A percentile compares a stretch with the other conserved stretches of the same genome.
Conservation (phyloP, 2,797 vertebrate species). For the Lycodopsis pacificus region DNA sequence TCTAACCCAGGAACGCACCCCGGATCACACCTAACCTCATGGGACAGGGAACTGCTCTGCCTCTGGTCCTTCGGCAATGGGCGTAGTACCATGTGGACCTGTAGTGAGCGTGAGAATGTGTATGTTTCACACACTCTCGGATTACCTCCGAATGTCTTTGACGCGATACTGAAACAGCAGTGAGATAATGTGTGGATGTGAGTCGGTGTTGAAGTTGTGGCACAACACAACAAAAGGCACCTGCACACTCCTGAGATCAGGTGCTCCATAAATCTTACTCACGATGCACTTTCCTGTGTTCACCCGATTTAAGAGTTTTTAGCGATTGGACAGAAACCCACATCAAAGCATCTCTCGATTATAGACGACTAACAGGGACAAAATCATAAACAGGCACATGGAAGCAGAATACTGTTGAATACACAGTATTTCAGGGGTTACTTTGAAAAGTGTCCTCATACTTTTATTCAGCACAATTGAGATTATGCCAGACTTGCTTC, state of each 20-base stretch:
- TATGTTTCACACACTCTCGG: constrained; percentile 57
- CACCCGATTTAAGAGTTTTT: constrained; percentile 45
- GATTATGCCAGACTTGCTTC: constrained; percentile 26
- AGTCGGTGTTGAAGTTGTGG: constrained; percentile 40
- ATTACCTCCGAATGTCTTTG: constrained; percentile 74
- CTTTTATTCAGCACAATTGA: constrained; percentile 45
- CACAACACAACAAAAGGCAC: constrained; percentile 51
- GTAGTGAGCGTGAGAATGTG: constrained; percentile 64
- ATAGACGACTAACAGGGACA: constrained; percentile 11
- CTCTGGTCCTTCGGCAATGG: constrained; percentile 47
- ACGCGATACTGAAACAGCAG: constrained; percentile 46
- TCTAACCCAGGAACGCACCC: constrained; percentile 83
- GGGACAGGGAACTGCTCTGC: constrained; percentile 48
- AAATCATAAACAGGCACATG: constrained; percentile 18
- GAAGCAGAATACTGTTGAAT: constrained; percentile 19
- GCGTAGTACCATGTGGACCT: constrained; percentile 59
- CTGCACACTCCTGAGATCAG: constrained; percentile 69
- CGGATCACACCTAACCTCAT: constrained; percentile 57
- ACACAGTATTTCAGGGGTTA: constrained; percentile 34
- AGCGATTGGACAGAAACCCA: constrained; percentile 36
- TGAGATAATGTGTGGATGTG: constrained; percentile 40
- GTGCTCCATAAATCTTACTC: constrained; percentile 65
- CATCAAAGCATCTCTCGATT: constrained; percentile 40
- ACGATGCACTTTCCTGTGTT: constrained; percentile 72
- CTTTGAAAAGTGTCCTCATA: constrained; percentile 39